Conservation (phyloP, 2,797 vertebrate genomes). For the Otus scops region DNA sequence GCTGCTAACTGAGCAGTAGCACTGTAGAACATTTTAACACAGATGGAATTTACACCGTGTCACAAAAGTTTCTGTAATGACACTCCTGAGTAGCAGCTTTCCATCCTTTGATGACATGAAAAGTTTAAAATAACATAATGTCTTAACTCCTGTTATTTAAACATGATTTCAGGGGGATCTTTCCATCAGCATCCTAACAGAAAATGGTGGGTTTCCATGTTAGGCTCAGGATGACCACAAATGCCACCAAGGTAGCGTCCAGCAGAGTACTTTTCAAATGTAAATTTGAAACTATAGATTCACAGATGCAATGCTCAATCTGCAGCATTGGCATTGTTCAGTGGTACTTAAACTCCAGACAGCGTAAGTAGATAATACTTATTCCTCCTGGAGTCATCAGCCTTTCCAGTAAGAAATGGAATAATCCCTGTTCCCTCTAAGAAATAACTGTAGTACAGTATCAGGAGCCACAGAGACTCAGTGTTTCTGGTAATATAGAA, state of each 20-base stretch:
- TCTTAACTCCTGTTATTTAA: not conserved
- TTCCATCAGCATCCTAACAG: not conserved
- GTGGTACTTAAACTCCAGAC: not conserved
- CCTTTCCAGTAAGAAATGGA: not conserved
- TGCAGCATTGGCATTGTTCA: not conserved
- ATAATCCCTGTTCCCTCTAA: not conserved
- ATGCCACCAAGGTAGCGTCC: not conserved
- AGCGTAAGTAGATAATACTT: not conserved
- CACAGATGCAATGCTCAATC: not conserved
- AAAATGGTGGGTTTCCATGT: not conserved
- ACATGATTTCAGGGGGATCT: not conserved
- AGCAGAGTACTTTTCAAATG: not conserved
- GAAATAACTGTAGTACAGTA: not conserved
- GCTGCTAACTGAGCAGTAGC: not conserved
- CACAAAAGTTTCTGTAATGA: accelerated
- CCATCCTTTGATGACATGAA: not conserved
- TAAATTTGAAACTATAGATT: not conserved
- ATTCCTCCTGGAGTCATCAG: not conserved
- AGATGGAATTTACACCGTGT: not conserved
- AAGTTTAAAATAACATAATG: not conserved
- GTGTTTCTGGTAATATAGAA: not conserved
- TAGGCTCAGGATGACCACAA: not conserved
- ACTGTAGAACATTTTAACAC: not conserved
- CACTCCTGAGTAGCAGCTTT: not conserved
- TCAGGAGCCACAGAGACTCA: not conserved